Percentiles rank a stretch among this genome's conserved stretches.
Evolutionary conservation across 2,797 vertebrate genomes (phyloP).

Genomic region (Characodon lateralis): DNA sequence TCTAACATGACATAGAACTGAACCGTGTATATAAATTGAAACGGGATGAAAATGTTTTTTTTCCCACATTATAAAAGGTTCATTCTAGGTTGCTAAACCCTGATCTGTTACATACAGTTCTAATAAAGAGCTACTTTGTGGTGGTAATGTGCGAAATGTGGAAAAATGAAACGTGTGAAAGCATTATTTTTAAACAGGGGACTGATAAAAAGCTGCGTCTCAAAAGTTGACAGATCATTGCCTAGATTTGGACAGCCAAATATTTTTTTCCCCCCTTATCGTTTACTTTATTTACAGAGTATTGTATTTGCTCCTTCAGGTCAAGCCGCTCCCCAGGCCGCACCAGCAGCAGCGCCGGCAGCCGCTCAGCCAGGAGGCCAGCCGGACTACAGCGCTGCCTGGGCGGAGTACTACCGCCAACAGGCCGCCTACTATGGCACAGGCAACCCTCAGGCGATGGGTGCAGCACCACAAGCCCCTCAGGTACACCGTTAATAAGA

Average conservation of each 20-base stretch:
- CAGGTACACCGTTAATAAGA: slow-evolving; percentile 79
- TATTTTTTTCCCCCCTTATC: background rate
- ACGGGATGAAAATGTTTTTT: no score
- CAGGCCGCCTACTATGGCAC: slow-evolving; percentile 98
- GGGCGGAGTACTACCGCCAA: slow-evolving; percentile 98
- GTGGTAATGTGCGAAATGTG: no score
- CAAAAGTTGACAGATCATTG: no score
- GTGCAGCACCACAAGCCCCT: slow-evolving; percentile 91
- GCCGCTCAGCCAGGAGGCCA: slow-evolving; percentile 90
- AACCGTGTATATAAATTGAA: no score
- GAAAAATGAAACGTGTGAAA: no score
- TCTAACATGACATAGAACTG: no score
- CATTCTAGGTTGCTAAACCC: no score
- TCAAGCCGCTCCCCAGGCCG: slow-evolving; percentile 94
- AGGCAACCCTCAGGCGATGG: slow-evolving; percentile 94
- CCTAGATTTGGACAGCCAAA: background rate
- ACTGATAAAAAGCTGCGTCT: no score
- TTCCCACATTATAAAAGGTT: no score
- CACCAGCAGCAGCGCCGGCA: slow-evolving; percentile 71
- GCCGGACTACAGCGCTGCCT: slow-evolving; percentile 95
- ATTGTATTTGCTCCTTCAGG: slow-evolving; percentile 70
- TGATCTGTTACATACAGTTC: no score
- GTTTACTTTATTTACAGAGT: background rate
- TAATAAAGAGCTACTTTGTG: no score
- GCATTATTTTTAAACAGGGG: no score